Evolutionary conservation across 53 echinoderm and acorn worm species (phyloP).

Genomic region (Stichopus horrens): DNA sequence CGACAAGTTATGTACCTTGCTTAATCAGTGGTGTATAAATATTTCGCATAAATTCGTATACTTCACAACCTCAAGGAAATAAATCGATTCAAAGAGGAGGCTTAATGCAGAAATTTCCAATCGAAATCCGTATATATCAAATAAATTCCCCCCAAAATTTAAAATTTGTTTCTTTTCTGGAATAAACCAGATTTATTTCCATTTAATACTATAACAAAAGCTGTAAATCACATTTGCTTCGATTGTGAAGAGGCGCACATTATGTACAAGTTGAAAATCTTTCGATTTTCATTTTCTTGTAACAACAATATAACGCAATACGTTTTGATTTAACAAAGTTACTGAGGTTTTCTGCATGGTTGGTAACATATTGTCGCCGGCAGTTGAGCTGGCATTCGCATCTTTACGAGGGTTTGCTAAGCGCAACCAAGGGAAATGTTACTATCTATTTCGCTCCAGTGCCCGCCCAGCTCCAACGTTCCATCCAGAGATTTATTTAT

Average conservation of each 20-base stretch:
- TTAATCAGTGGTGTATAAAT: too few relatives aligned
- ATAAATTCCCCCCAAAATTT: slow-evolving; percentile 31
- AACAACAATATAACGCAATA: slow-evolving; percentile 46
- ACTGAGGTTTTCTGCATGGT: slow-evolving; percentile 29
- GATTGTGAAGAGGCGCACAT: slow-evolving; percentile 16
- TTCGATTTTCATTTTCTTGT: slow-evolving; percentile 40
- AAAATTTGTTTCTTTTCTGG: slow-evolving; percentile 13
- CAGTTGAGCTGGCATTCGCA: background rate
- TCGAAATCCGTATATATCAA: slow-evolving; percentile 24
- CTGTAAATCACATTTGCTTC: slow-evolving; percentile 40
- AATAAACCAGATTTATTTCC: slow-evolving; percentile 42
- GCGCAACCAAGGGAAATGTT: slow-evolving; percentile 28
- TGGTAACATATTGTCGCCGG: slow-evolving; percentile 39
- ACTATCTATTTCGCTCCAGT: slow-evolving; percentile 27
- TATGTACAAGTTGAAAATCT: slow-evolving; percentile 30
- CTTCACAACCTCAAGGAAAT: background rate
- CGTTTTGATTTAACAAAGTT: slow-evolving; percentile 42
- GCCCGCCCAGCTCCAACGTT: background rate
- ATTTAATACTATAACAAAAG: slow-evolving; percentile 46
- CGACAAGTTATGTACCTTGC: too few relatives aligned
- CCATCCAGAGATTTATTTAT: slow-evolving; percentile 25
- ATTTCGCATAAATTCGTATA: too few relatives aligned
- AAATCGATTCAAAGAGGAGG: background rate
- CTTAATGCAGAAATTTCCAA: slow-evolving; percentile 30
- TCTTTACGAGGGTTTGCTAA: background rate